These are phyloP conservation scores for Drosophila testacea DNA, from an alignment of 2,888 invertebrate species.

Conservation along the genomic window DNA sequence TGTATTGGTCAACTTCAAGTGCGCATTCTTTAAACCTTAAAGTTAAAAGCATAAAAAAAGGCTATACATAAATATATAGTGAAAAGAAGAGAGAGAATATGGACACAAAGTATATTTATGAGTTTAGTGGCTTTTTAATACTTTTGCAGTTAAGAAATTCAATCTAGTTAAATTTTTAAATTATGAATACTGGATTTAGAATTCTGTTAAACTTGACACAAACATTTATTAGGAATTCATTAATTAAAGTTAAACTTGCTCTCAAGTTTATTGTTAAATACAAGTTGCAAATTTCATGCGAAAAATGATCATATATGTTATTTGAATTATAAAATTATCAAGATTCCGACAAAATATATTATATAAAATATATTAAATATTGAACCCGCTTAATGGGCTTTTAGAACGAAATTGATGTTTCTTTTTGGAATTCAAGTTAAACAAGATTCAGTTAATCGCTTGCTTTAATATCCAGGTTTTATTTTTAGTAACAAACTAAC, in stretches of 20 bases:
- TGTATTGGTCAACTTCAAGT: conserved; percentile 25
- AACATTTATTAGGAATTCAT: too few relatives aligned
- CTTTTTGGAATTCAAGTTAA: conserved; percentile 5
- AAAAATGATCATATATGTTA: not conserved
- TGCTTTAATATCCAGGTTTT: not conserved
- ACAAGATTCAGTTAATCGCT: conserved; percentile 3
- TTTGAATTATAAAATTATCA: too few relatives aligned
- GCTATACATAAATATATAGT: conserved; percentile 6
- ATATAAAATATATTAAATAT: too few relatives aligned
- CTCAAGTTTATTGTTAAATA: too few relatives aligned
- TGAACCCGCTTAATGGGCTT: not conserved
- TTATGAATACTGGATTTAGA: not conserved
- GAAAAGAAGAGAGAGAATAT: too few relatives aligned
- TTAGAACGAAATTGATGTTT: not conserved
- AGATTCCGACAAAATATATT: not conserved
- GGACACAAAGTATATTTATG: not conserved
- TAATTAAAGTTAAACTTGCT: too few relatives aligned
- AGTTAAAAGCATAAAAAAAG: too few relatives aligned
- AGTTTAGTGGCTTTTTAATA: not conserved
- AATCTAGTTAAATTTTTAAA: not conserved
- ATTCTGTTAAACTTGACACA: too few relatives aligned
- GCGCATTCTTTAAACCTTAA: too few relatives aligned
- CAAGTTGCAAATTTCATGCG: not conserved
- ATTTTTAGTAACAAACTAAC: not conserved
- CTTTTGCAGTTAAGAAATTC: not conserved